Conservation (phyloP, 2,113 vertebrate genomes). For the Microcebus jonahi region DNA sequence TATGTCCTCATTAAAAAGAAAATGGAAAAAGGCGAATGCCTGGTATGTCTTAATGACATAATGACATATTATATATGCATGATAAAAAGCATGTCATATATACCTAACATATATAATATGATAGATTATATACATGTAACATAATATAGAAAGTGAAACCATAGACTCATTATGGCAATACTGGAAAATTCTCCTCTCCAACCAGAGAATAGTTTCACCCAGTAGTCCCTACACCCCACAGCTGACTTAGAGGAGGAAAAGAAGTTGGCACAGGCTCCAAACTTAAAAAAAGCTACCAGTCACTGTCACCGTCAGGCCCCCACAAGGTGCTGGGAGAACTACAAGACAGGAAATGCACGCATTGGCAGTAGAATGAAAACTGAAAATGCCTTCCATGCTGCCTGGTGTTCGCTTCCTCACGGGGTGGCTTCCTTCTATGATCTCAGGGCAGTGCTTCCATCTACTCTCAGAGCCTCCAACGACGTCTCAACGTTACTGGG, state of each 20-base stretch:
- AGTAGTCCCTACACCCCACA: too few species aligned
- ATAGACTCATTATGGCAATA: background rate
- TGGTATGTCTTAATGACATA: constrained; percentile 17
- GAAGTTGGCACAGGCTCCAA: background rate
- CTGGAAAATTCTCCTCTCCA: background rate
- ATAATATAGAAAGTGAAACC: background rate
- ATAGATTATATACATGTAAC: background rate
- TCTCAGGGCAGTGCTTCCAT: background rate
- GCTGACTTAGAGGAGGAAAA: background rate
- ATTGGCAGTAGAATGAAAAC: background rate
- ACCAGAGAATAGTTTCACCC: background rate
- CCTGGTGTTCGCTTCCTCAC: background rate
- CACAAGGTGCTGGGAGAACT: background rate
- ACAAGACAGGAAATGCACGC: background rate
- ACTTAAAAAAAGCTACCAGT: background rate
- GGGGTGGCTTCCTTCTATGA: background rate
- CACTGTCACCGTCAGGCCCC: background rate
- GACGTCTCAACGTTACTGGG: background rate
- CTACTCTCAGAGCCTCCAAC: background rate
- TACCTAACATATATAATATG: background rate
- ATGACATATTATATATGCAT: background rate
- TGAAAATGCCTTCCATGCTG: background rate
- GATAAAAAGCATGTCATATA: background rate
- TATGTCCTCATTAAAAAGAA: constrained; percentile 52
- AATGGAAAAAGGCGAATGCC: background rate